Conservation (phyloP, 2,888 invertebrate species). For the Parnassius mnemosyne region DNA sequence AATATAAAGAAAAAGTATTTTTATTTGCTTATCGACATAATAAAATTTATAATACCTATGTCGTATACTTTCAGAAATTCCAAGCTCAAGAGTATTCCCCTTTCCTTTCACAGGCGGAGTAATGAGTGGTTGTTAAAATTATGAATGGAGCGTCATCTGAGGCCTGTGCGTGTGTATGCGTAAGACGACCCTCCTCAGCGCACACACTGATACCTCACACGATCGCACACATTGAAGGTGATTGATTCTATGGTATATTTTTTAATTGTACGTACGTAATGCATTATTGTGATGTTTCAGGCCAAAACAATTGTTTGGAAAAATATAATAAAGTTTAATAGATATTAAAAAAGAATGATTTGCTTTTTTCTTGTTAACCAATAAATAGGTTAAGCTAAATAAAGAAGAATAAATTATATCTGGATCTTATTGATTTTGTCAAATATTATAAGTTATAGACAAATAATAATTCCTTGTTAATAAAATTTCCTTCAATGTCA, state of each 20-base stretch:
- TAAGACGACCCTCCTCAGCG: slow-evolving; percentile 12
- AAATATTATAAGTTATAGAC: background rate
- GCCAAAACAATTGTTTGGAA: background rate
- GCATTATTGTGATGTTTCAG: slow-evolving; percentile 19
- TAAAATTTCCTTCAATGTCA: slow-evolving; percentile 19
- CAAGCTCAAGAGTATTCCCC: slow-evolving; percentile 21
- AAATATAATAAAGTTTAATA: no score
- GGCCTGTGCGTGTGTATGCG: slow-evolving; percentile 20
- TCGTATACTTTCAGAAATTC: slow-evolving; percentile 17
- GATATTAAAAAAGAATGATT: no score
- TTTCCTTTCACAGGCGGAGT: slow-evolving; percentile 55
- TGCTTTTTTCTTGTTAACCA: no score
- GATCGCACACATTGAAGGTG: slow-evolving; percentile 6
- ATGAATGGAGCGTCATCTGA: slow-evolving; percentile 72
- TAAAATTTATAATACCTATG: background rate
- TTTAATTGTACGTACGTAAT: slow-evolving; percentile 6
- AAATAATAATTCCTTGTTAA: slow-evolving; percentile 5
- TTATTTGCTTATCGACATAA: background rate
- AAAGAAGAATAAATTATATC: no score
- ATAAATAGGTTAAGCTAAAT: no score
- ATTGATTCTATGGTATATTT: slow-evolving; percentile 32
- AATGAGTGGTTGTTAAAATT: slow-evolving; percentile 74
- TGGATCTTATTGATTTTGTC: no score
- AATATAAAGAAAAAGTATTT: no score
- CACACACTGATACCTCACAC: slow-evolving; percentile 12